Base-by-base conservation (phyloP, 1,140 invertebrate species). In the Tetranychus cinnabarinus region DNA sequence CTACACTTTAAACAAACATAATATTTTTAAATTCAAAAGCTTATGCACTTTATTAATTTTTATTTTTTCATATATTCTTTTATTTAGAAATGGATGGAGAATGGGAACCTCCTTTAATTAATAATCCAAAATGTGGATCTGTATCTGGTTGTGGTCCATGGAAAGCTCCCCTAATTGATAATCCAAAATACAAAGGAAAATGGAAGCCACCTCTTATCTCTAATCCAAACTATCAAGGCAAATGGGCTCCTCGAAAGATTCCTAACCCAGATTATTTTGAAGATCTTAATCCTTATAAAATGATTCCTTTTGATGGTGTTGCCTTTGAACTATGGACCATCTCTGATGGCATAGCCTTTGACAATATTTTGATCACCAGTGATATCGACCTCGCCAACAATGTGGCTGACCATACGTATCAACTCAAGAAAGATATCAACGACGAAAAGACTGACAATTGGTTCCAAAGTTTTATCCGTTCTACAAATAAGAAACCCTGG, bases 301-400 rank as follows among this genome's bases (percentile, higher is more conserved):
- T 68, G 55, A 88, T 97, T 85, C 75, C 89, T 23, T 88, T 97
- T 75, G 91, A 56, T 66, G 61, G 60, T 61, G 76, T 98, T 65
- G 93, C 92, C 45, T 82, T 98, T 70, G 95, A 98, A 72, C 73
- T 98, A 46, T 98, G 95, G 95, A 92, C 92, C 0, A 97, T 98
- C 87, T 91, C 88, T 0, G 82, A 87, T 65, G 80, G 83, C 66
- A 88, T 98, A 67, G 76, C 87, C 50, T 95, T 93, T 74, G 95
- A 99, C 73, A 98, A 98, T 73, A 78, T 98, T 42, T 76, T 98
- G 46, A 80, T 98, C 61, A 87, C 90, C 1, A 87, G 96, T 71
- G 82, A 87, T 67, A 73, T 81, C 61, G 74, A 73, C n/a, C 77
- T 86, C 1, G 87, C 89, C 2, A 76, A 82, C 45, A 75, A 82